These are phyloP conservation scores for Euzophera pinguis DNA, from an alignment of 2,888 invertebrate species.

Conservation along the genomic window DNA sequence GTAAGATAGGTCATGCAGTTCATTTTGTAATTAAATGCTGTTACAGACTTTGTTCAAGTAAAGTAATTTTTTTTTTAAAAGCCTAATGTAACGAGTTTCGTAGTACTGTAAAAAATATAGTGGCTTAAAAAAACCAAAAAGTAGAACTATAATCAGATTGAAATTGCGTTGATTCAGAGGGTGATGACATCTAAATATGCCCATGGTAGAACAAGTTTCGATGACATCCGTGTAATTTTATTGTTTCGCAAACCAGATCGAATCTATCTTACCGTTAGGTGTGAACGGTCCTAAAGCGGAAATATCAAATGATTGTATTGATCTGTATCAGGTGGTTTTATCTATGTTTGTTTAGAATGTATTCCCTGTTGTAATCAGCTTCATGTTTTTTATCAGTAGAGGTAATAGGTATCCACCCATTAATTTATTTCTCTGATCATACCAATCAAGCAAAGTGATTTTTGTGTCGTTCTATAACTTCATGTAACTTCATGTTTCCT, in stretches of 20 bases:
- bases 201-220: constrained; percentile 48
- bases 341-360: not conserved
- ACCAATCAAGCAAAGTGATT: too few relatives aligned
- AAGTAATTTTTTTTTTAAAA: too few relatives aligned
- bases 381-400: too few relatives aligned
- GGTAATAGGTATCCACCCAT: too few relatives aligned
- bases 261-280: constrained; percentile 67
- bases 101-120: too few relatives aligned
- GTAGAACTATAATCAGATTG: constrained; percentile 4
- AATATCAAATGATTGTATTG: constrained; percentile 44
- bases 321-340: constrained; percentile 28
- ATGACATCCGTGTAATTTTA: constrained; percentile 57
- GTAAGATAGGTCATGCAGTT: constrained; percentile 1
- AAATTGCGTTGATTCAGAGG: constrained; percentile 22
- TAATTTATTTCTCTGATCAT: too few relatives aligned
- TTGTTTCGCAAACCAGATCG: constrained; percentile 72
- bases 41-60: too few relatives aligned
- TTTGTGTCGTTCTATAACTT: too few relatives aligned
- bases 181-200: constrained; percentile 45
- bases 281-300: constrained; percentile 63
- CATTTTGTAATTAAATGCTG: too few relatives aligned
- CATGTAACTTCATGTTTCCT: too few relatives aligned
- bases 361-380: too few relatives aligned
- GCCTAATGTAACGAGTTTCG: not conserved
- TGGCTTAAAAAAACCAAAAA: too few relatives aligned